Percentiles rank a stretch among this genome's conserved stretches.
Conservation (phyloP, 2,113 vertebrate species). For the Gobio gobio region DNA sequence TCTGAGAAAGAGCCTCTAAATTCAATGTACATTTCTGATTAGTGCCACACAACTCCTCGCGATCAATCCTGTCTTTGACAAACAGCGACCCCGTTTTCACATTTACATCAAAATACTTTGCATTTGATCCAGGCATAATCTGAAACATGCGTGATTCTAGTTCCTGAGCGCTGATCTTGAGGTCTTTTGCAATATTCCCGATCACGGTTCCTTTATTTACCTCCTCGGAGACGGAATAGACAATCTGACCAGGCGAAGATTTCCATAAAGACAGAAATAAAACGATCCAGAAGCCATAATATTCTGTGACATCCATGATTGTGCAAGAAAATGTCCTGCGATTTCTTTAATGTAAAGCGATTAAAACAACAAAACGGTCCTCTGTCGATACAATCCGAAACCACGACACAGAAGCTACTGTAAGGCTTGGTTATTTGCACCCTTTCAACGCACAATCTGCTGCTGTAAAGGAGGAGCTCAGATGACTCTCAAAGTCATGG, state of each 20-base stretch:
- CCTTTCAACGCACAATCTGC: not conserved
- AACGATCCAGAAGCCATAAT: conserved; percentile 18
- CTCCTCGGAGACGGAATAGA: conserved; percentile 74
- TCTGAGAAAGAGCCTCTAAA: conserved; percentile 75
- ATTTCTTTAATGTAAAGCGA: not conserved
- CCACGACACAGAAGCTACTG: not conserved
- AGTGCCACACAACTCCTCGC: conserved; percentile 74
- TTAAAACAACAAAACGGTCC: not conserved
- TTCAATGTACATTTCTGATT: conserved; percentile 67
- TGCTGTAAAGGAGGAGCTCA: conserved; percentile 56
- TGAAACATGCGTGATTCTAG: conserved; percentile 72
- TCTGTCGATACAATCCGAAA: not conserved
- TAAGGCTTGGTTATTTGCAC: not conserved
- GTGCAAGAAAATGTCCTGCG: not conserved
- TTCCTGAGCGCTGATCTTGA: conserved; percentile 68
- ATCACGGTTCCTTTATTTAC: conserved; percentile 71
- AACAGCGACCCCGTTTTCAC: conserved; percentile 71
- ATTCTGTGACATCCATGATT: not conserved
- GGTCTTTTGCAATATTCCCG: conserved; percentile 76
- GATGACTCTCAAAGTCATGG: conserved; percentile 50
- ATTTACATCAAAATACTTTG: conserved; percentile 74
- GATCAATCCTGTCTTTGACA: conserved; percentile 70
- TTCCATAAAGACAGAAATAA: conserved; percentile 38
- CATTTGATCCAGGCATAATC: conserved; percentile 67
- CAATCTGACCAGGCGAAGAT: conserved; percentile 64